Evolutionary conservation across 2,797 vertebrate genomes (phyloP).

Genomic region (Atherinosoma microstoma): DNA sequence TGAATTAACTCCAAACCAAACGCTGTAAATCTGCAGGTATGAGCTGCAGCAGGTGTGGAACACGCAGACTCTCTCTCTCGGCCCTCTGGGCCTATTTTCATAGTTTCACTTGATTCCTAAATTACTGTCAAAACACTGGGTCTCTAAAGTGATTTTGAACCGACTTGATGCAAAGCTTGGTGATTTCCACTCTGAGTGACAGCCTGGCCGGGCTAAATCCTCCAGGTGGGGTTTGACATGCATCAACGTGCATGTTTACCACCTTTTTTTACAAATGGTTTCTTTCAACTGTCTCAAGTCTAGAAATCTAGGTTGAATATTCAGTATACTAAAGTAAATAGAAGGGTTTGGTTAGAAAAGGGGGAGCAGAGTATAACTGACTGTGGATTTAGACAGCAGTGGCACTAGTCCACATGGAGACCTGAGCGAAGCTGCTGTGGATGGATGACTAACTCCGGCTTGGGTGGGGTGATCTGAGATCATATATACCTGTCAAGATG

Average conservation of each 20-base stretch:
- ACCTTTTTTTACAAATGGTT: constrained; percentile 23
- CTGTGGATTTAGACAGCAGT: constrained; percentile 4
- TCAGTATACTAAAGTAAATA: constrained; percentile 24
- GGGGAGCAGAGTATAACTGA: neutral
- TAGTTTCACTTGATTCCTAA: constrained; percentile 68
- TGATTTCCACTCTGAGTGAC: constrained; percentile 65
- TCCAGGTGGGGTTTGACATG: constrained; percentile 52
- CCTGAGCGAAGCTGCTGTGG: too few species aligned
- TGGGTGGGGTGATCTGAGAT: too few species aligned
- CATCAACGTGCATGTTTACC: constrained; percentile 40
- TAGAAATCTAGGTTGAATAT: too few species aligned
- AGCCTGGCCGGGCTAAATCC: constrained; percentile 37
- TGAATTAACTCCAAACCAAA: constrained; percentile 16
- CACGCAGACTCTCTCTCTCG: constrained; percentile 39
- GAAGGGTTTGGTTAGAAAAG: constrained; percentile 4
- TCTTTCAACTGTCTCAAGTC: constrained; percentile 38
- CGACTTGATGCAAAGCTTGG: constrained; percentile 51
- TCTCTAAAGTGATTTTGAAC: neutral
- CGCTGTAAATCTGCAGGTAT: constrained; percentile 4
- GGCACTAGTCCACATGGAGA: constrained; percentile 23
- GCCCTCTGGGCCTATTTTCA: constrained; percentile 51
- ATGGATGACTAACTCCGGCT: too few species aligned
- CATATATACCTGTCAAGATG: constrained; percentile 6
- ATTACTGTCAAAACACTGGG: constrained; percentile 49
- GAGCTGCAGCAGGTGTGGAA: constrained; percentile 50